Evolutionary conservation across 2,113 vertebrate species (phyloP).

Genomic region (Nymphicus hollandicus): DNA sequence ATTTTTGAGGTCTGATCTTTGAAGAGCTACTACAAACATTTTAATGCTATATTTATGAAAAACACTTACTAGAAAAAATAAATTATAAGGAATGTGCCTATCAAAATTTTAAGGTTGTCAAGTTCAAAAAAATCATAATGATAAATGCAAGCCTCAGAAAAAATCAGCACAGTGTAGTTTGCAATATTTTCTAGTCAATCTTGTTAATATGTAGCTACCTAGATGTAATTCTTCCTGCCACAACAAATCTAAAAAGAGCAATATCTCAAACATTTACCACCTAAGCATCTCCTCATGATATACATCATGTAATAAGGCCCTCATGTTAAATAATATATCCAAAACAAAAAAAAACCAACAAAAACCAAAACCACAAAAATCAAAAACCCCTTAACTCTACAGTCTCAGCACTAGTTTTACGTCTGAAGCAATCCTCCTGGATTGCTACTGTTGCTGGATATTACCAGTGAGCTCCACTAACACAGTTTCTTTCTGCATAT

Average conservation of each 20-base stretch:
- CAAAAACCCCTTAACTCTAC: neutral
- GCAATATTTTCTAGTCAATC: neutral
- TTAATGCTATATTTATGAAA: neutral
- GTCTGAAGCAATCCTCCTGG: neutral
- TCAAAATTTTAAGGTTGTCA: neutral
- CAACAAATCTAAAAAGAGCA: neutral
- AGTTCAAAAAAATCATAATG: neutral
- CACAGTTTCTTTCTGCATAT: neutral
- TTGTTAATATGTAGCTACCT: neutral
- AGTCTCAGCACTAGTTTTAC: neutral
- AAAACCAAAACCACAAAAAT: rapidly evolving
- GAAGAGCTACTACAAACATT: neutral
- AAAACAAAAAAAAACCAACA: neutral
- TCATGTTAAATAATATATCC: neutral
- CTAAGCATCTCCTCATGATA: neutral
- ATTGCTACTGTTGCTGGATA: neutral
- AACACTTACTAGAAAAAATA: neutral
- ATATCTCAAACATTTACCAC: neutral
- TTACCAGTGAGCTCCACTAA: neutral
- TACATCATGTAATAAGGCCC: neutral
- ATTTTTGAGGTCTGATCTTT: neutral
- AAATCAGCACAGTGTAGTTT: neutral
- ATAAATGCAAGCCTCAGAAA: neutral
- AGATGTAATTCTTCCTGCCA: neutral
- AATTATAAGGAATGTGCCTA: neutral